A percentile compares a stretch with the other conserved stretches of the same genome.
These are phyloP conservation scores for Crocallis elinguaria DNA, from an alignment of 2,888 invertebrate genomes.

Conservation along the genomic window DNA sequence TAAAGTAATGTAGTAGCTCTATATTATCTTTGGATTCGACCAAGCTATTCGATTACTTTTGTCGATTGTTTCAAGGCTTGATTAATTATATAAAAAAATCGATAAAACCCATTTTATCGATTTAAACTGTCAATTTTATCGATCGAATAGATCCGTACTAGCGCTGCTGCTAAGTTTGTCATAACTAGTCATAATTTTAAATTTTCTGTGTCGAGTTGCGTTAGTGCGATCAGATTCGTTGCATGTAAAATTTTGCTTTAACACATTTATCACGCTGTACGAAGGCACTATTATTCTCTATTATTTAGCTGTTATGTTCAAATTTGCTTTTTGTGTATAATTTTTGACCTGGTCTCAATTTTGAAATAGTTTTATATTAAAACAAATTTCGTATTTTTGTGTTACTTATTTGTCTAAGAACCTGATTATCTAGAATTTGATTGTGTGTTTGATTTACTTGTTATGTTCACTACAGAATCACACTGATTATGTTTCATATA, in stretches of 20 bases:
- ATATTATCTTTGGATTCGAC: too few species aligned
- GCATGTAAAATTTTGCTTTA: constrained; percentile 41
- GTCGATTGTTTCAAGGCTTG: too few species aligned
- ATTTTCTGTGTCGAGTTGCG: neutral
- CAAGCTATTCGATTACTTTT: too few species aligned
- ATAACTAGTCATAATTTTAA: neutral
- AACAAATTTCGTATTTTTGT: constrained; percentile 23
- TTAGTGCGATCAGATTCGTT: constrained; percentile 19
- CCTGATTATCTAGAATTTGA: neutral
- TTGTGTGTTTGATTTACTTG: constrained; percentile 9
- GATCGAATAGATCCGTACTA: too few species aligned
- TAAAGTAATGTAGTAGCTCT: too few species aligned
- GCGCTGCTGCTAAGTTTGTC: neutral
- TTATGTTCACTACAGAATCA: neutral
- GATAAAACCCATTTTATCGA: too few species aligned
- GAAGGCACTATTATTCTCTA: constrained; percentile 46
- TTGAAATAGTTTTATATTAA: constrained; percentile 17
- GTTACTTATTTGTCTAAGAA: constrained; percentile 16
- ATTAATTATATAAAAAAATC: too few species aligned
- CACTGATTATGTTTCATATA: neutral
- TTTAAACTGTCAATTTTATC: too few species aligned
- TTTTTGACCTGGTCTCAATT: constrained; percentile 30
- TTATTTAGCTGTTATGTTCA: constrained; percentile 72
- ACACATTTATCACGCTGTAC: constrained; percentile 40
- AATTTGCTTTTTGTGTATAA: constrained; percentile 38